Evolutionary conservation across 2,797 vertebrate genomes (phyloP).

Genomic region (Enteromius paludinosus): DNA sequence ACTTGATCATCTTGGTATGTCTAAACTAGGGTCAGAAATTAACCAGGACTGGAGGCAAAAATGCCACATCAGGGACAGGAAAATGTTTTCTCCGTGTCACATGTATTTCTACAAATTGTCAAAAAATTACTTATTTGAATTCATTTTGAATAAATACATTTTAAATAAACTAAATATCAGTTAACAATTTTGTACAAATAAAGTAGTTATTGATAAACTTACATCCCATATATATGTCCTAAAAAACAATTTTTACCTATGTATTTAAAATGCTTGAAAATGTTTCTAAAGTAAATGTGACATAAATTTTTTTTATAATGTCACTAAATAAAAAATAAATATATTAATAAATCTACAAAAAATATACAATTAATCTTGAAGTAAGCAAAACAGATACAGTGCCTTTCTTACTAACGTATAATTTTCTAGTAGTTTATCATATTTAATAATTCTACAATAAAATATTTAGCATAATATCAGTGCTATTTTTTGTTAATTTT

Average conservation of each 20-base stretch:
- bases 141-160: not conserved
- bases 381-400: not conserved
- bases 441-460: not conserved
- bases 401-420: not conserved
- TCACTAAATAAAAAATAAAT: not conserved
- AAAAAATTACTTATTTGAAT: not conserved
- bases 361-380: not conserved
- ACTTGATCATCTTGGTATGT: conserved; percentile 67
- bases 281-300: too few species aligned
- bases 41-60: conserved; percentile 57
- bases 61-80: not conserved
- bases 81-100: not conserved
- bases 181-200: too few species aligned
- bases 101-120: not conserved
- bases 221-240: not conserved
- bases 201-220: not conserved
- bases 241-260: not conserved
- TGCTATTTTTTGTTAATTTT: not conserved
- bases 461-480: not conserved
- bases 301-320: not conserved
- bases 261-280: too few species aligned
- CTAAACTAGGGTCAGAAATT: conserved; percentile 71
- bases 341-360: not conserved
- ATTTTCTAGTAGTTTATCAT: not conserved
- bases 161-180: not conserved